phyloP scores from a whole-genome alignment of 2,888 invertebrate species.

The Phaonia tiefii region DNA sequence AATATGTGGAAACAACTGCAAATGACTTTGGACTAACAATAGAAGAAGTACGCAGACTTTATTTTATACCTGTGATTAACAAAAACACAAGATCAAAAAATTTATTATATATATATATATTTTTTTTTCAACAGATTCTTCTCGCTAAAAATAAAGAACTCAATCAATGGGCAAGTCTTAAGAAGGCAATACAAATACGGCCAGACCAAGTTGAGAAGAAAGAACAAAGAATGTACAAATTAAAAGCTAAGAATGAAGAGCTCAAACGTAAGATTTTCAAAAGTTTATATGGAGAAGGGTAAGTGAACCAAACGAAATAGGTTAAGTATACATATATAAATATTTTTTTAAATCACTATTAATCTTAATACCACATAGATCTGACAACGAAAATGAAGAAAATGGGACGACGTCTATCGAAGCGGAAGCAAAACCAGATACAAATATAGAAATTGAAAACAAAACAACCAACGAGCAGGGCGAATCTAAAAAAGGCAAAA shows the following conservation, averaged over 20 bases:
- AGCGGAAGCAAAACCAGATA: constrained; percentile 40
- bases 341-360: no score
- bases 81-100: no score
- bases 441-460: constrained; percentile 15
- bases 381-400: constrained; percentile 76
- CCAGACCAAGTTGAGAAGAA: constrained; percentile 89
- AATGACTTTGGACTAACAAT: constrained; percentile 95
- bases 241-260: constrained; percentile 86
- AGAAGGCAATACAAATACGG: constrained; percentile 90
- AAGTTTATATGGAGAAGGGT: constrained; percentile 85
- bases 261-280: constrained; percentile 90
- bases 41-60: constrained; percentile 97
- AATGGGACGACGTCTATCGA: constrained; percentile 70
- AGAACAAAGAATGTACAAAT: constrained; percentile 88
- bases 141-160: constrained; percentile 95
- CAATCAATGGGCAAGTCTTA: constrained; percentile 96
- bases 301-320: constrained; percentile 53
- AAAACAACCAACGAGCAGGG: background rate
- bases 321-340: background rate
- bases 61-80: no score
- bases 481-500: constrained; percentile 62
- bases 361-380: constrained; percentile 68
- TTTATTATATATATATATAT: background rate
- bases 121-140: constrained; percentile 86
- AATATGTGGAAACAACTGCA: constrained; percentile 92